These are phyloP conservation scores for Microcaecilia unicolor DNA, from an alignment of 2,797 vertebrate species.

Conservation along the genomic window DNA sequence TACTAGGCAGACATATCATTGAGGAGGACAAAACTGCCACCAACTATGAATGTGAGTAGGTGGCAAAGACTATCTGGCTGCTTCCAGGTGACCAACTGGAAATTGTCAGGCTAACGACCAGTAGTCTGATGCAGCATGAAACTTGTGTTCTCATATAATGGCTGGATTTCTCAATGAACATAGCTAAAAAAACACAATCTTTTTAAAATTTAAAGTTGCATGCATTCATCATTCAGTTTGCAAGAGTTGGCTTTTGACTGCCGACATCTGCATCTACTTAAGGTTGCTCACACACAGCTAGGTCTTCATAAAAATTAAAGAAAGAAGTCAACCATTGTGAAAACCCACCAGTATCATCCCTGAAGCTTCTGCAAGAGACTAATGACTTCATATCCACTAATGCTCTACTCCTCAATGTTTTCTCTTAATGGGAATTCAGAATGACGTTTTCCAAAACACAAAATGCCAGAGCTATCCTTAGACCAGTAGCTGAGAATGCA, in stretches of 20 bases:
- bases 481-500: constrained; percentile 23
- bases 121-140: no score
- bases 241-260: not conserved
- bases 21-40: no score
- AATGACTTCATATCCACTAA: not conserved
- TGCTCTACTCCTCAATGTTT: not conserved
- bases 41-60: no score
- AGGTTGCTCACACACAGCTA: not conserved
- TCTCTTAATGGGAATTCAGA: constrained; percentile 14
- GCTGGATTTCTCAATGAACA: no score
- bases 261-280: not conserved
- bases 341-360: not conserved
- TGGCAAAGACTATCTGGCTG: no score
- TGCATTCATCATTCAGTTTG: not conserved
- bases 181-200: not conserved
- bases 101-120: no score
- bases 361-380: not conserved
- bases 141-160: no score
- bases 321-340: not conserved
- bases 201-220: not conserved
- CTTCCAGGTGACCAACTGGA: no score
- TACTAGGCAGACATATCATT: no score
- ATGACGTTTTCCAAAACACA: constrained; percentile 9
- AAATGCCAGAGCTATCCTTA: constrained; percentile 38
- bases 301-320: not conserved